Conservation (phyloP, 92 coral and sea anemone species). For the Zoanthus sociatus region DNA sequence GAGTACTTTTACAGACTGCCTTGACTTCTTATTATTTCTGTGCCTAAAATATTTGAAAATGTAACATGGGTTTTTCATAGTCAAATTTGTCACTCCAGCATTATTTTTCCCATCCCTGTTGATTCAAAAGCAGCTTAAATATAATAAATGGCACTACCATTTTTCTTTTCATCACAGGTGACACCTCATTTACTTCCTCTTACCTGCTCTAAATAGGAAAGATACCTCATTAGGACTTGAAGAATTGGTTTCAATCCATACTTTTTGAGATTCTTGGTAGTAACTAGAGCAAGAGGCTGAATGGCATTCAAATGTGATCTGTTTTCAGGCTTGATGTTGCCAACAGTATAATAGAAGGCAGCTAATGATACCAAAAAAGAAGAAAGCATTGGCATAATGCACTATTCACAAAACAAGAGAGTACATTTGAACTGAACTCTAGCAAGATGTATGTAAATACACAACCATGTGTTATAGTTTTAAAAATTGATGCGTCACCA, state of each 20-base stretch:
- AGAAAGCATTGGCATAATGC: neutral
- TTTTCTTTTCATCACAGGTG: neutral
- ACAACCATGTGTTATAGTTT: neutral
- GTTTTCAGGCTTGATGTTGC: slow-evolving; percentile 56
- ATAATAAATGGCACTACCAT: neutral
- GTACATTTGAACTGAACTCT: slow-evolving; percentile 2
- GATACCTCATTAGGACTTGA: slow-evolving; percentile 63
- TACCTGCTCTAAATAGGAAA: slow-evolving; percentile 69
- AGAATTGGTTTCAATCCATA: slow-evolving; percentile 72
- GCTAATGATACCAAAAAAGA: slow-evolving; percentile 42
- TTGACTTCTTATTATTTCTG: slow-evolving; percentile 5
- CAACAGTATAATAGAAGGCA: slow-evolving; percentile 60
- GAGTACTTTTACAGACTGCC: neutral
- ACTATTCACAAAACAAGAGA: slow-evolving; percentile 3
- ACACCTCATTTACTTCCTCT: slow-evolving; percentile 19
- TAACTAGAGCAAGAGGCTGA: slow-evolving; percentile 63
- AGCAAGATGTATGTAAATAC: neutral
- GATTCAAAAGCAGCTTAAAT: slow-evolving; percentile 2
- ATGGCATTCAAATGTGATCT: slow-evolving; percentile 62
- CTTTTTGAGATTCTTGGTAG: slow-evolving; percentile 56
- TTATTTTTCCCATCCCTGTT: slow-evolving; percentile 4
- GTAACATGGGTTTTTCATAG: slow-evolving; percentile 4
- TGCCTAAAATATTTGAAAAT: slow-evolving; percentile 1
- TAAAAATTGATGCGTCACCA: no score
- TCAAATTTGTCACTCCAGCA: slow-evolving; percentile 8